Evolutionary conservation across 2,797 vertebrate genomes (phyloP).

Genomic region (Enteromius afrohamiltoni): DNA sequence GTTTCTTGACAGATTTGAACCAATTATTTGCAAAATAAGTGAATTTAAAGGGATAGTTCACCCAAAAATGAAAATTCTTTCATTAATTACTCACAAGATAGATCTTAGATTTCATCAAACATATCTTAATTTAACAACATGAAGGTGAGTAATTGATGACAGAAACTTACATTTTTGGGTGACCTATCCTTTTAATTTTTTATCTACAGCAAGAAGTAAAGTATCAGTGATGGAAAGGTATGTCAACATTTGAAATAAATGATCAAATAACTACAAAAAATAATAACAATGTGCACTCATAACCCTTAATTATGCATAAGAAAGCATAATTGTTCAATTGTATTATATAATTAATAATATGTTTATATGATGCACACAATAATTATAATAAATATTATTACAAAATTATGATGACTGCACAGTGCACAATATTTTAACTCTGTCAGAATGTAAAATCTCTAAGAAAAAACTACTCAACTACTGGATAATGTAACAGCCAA

Average conservation of each 20-base stretch:
- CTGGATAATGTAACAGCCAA: neutral
- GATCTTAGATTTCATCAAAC: neutral
- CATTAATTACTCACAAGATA: neutral
- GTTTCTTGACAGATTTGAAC: neutral
- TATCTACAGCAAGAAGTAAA: neutral
- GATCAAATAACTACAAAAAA: neutral
- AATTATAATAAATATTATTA: neutral
- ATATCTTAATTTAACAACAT: neutral
- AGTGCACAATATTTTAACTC: neutral
- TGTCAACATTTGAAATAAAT: neutral
- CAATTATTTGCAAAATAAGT: neutral
- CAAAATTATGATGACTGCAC: neutral
- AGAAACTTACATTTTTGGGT: neutral
- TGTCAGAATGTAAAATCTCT: neutral
- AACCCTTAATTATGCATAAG: neutral
- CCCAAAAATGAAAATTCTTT: neutral
- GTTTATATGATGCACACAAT: neutral
- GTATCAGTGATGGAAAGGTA: neutral
- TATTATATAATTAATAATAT: neutral
- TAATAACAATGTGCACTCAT: neutral
- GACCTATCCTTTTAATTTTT: neutral
- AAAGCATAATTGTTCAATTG: neutral
- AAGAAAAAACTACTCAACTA: neutral
- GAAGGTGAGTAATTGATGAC: neutral
- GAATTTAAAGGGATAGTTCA: neutral